phyloP scores from a whole-genome alignment of 2,113 vertebrate species.

The Triplophysa tibetana region DNA sequence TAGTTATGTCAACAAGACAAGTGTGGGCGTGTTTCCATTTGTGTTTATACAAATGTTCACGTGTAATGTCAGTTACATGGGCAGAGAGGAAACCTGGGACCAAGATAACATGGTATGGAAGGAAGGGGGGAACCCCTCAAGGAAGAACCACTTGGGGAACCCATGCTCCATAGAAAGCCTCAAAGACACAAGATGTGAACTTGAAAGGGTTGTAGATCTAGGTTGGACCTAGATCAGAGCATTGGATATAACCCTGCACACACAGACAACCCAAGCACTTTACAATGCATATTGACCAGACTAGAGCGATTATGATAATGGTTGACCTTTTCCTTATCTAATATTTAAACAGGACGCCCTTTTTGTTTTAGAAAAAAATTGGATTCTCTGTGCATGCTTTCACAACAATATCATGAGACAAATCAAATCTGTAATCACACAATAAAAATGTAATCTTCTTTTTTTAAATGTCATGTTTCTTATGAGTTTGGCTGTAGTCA shows the following conservation, averaged over 20 bases:
- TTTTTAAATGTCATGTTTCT: neutral
- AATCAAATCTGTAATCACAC: neutral
- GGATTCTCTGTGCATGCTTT: neutral
- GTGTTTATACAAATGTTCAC: neutral
- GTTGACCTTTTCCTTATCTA: neutral
- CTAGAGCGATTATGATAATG: neutral
- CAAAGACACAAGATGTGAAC: neutral
- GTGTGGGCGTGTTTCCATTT: slow-evolving; percentile 30
- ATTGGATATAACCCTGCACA: no score
- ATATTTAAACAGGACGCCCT: neutral
- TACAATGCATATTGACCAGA: neutral
- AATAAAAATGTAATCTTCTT: neutral
- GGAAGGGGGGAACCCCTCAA: neutral
- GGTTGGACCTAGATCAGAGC: no score
- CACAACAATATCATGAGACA: neutral
- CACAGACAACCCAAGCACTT: neutral
- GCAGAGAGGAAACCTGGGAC: slow-evolving; percentile 20
- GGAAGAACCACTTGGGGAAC: neutral
- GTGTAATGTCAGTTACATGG: neutral
- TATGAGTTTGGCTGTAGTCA: neutral
- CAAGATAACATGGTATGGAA: neutral
- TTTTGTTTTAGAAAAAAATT: neutral
- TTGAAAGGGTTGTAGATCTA: neutral
- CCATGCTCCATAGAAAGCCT: no score
- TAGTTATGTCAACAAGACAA: slow-evolving; percentile 33